A percentile compares a stretch with the other conserved stretches of the same genome.
phyloP scores from a whole-genome alignment of 2,888 invertebrate genomes.

The Palloptera scutellata region DNA sequence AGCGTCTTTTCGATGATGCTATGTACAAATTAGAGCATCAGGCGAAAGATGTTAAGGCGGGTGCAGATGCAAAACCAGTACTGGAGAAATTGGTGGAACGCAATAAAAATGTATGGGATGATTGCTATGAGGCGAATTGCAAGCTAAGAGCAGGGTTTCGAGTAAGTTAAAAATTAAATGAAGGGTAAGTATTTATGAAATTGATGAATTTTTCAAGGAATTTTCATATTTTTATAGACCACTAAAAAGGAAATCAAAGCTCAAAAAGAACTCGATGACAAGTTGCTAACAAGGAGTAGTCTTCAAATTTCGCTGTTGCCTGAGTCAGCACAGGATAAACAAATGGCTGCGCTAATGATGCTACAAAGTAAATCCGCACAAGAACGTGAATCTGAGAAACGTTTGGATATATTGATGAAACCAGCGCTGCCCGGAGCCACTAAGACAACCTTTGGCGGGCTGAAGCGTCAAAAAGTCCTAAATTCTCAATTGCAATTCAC shows the following conservation, averaged over 20 bases:
- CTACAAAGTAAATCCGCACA: constrained; percentile 72
- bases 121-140: constrained; percentile 92
- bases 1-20: constrained; percentile 90
- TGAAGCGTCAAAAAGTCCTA: constrained; percentile 68
- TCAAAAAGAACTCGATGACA: constrained; percentile 73
- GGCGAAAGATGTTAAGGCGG: constrained; percentile 77
- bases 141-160: constrained; percentile 85
- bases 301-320: constrained; percentile 80
- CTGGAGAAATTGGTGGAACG: constrained; percentile 79
- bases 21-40: constrained; percentile 98
- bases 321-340: constrained; percentile 81
- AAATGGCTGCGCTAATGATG: constrained; percentile 79
- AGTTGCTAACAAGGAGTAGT: constrained; percentile 77
- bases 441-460: constrained; percentile 66
- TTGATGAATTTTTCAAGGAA: constrained; percentile 13
- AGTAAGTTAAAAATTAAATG: constrained; percentile 66
- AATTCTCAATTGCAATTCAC: constrained; percentile 52
- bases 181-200: neutral
- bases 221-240: constrained; percentile 65
- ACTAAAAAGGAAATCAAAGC: constrained; percentile 80
- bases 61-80: constrained; percentile 75
- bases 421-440: constrained; percentile 69
- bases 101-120: constrained; percentile 85
- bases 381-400: constrained; percentile 67
- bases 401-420: constrained; percentile 67